phyloP scores from a whole-genome alignment of 2,113 vertebrate genomes.

The Alligator sinensis region DNA sequence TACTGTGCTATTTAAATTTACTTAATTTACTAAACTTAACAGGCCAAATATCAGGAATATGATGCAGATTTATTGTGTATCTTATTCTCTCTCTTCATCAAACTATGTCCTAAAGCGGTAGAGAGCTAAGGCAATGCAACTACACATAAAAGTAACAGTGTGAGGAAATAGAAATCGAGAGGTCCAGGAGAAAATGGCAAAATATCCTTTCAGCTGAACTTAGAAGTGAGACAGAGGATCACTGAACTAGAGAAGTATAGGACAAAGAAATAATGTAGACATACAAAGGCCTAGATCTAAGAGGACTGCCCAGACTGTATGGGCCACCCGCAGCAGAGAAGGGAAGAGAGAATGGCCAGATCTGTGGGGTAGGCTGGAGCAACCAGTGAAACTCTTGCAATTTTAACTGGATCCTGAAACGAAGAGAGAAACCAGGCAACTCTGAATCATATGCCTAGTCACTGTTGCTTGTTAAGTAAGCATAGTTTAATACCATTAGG shows the following conservation, averaged over 20 bases:
- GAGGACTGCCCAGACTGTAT: neutral
- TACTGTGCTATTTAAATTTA: neutral
- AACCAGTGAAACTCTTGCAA: constrained; percentile 22
- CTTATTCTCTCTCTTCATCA: neutral
- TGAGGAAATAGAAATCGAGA: neutral
- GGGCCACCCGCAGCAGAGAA: neutral
- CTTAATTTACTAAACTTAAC: constrained; percentile 6
- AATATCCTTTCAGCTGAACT: neutral
- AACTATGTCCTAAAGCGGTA: constrained; percentile 1
- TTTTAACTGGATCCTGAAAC: constrained; percentile 49
- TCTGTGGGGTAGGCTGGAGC: constrained; percentile 43
- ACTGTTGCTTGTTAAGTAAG: neutral
- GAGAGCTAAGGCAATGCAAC: neutral
- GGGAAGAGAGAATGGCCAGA: constrained; percentile 29
- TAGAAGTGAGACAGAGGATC: neutral
- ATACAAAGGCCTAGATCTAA: neutral
- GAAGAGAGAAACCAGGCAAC: neutral
- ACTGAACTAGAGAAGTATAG: constrained; percentile 6
- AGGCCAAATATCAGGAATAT: constrained; percentile 24
- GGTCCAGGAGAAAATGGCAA: neutral
- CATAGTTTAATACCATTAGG: neutral
- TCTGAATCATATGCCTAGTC: neutral
- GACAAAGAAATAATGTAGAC: neutral
- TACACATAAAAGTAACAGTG: neutral
- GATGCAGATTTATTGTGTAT: constrained; percentile 37